phyloP scores from a whole-genome alignment of 2,888 invertebrate genomes.

The Limenitis camilla region DNA sequence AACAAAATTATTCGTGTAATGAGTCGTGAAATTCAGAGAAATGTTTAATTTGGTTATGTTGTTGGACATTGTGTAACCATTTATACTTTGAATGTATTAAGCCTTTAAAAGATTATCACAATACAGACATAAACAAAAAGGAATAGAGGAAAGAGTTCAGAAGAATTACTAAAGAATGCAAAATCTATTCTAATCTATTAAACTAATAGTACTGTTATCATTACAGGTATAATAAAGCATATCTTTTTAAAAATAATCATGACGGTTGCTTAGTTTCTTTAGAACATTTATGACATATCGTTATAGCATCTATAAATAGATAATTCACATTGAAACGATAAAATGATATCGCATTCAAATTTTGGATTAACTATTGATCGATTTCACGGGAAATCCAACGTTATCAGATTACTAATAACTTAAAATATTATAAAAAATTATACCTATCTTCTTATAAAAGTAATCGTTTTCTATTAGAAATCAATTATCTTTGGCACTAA shows the following conservation, averaged over 20 bases:
- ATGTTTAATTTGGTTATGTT: neutral
- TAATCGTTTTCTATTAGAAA: neutral
- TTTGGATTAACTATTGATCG: slow-evolving; percentile 2
- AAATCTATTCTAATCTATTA: too few relatives aligned
- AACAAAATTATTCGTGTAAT: slow-evolving; percentile 1
- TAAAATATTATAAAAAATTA: neutral
- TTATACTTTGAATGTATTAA: neutral
- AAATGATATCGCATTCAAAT: neutral
- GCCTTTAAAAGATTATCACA: too few relatives aligned
- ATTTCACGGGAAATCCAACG: neutral
- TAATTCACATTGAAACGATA: neutral
- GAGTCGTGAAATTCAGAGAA: slow-evolving; percentile 3
- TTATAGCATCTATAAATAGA: neutral
- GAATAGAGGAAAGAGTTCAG: too few relatives aligned
- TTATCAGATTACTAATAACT: neutral
- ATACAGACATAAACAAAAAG: too few relatives aligned
- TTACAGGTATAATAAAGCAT: too few relatives aligned
- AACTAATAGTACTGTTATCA: too few relatives aligned
- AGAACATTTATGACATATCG: too few relatives aligned
- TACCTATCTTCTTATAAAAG: too few relatives aligned
- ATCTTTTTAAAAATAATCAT: too few relatives aligned
- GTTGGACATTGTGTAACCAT: neutral
- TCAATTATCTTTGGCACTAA: too few relatives aligned
- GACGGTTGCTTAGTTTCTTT: too few relatives aligned
- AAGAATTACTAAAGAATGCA: too few relatives aligned